Evolutionary conservation across 2,888 invertebrate genomes (phyloP), one percentile per base, ranked within the genome.

Genomic region (Dasysyrphus albostriatus): DNA sequence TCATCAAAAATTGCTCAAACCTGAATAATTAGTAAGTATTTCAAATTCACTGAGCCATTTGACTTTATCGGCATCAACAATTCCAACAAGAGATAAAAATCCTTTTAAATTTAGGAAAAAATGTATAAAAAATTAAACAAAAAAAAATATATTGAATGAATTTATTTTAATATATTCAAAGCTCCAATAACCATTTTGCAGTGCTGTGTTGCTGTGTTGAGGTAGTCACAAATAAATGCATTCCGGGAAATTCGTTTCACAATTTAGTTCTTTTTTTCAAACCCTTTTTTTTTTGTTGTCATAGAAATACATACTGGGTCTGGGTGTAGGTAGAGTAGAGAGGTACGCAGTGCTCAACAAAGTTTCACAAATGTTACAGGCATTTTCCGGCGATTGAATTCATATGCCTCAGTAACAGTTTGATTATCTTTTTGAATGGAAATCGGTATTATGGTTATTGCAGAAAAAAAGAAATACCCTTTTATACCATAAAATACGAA

Each of bases 391-490:
- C 65, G 74, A 69, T 78, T 79, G 47, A 74, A 74, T 79, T 69
- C 47, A 72, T 61, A 61, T 74, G 69, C 73, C 54, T 70, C 75
- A 70, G 61, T 61, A 63, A 59, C 59, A 61, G 59, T 81, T 63
- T 70, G 69, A 75, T 75, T 70, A 79, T 79, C 63, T 58, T 56
- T 79, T 78, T 69, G n/a, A 78, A 51, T 65, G 54, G 29, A 58
- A 77, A 61, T 78, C 51, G 67, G 58, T 51, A 54, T 54, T 51
- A 73, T 67, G 59, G 67, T 61, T 3, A 2, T 12, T n/a, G 19
- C 29, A 65, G n/a, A 65, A 24, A 32, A n/a, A 37, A 29, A 39
- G 2, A 32, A 24, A 19, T 3, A 14, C 14, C 2, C 14, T 7
- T 9, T 7, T 14, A 29, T 51, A 16, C 24, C 7, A 54, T 54